Percentiles rank a stretch among this genome's conserved stretches.
phyloP scores from a whole-genome alignment of 2,797 vertebrate genomes.

The Sebastes hubbsi region DNA sequence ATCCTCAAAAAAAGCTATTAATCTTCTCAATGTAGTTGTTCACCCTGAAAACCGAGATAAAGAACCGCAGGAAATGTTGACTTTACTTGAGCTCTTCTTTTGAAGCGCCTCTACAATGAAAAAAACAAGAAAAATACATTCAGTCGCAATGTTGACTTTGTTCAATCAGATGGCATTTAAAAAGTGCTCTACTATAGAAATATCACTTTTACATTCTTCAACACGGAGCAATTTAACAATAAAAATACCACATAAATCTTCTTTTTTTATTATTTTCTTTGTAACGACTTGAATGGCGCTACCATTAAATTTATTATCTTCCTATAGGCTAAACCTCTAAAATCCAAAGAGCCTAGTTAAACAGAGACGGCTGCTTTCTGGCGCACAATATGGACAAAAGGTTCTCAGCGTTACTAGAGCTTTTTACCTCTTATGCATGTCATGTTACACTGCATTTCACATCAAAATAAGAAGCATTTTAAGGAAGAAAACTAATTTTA shows the following conservation, averaged over 20 bases:
- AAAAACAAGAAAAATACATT: conserved; percentile 27
- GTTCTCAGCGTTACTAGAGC: background rate
- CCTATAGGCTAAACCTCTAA: background rate
- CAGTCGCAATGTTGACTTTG: conserved; percentile 23
- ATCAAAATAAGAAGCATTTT: background rate
- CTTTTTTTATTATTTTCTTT: background rate
- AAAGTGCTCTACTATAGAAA: background rate
- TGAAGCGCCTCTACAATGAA: conserved; percentile 62
- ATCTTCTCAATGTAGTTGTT: conserved; percentile 82
- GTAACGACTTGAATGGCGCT: conserved; percentile 1
- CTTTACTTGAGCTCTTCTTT: conserved; percentile 76
- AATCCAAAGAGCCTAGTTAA: conserved; percentile 32
- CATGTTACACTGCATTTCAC: background rate
- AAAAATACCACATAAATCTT: background rate
- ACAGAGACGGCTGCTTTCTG: conserved; percentile 30
- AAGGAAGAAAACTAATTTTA: background rate
- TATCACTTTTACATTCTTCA: background rate
- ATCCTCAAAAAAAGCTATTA: conserved; percentile 82
- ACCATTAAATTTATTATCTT: conserved; percentile 15
- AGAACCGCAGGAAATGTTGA: conserved; percentile 82
- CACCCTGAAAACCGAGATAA: conserved; percentile 84
- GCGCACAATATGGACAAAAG: conserved; percentile 27
- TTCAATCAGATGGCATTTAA: conserved; percentile 15
- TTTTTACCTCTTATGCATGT: background rate
- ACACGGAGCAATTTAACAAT: background rate